phyloP scores from a whole-genome alignment of 2,797 vertebrate genomes.

The Botia almorhae region DNA sequence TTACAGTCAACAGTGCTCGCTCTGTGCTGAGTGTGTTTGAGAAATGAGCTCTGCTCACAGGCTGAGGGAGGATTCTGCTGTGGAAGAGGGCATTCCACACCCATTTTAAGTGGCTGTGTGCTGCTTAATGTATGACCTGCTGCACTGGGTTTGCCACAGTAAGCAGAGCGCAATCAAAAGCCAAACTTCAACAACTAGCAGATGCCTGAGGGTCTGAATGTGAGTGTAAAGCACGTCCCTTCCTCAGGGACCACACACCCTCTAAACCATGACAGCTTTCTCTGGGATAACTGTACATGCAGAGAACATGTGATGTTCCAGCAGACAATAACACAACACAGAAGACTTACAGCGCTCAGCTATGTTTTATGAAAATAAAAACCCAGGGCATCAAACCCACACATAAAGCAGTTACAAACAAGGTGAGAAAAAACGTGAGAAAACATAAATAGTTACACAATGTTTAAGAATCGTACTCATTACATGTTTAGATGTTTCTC shows the following conservation, averaged over 20 bases:
- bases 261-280: slow-evolving; percentile 38
- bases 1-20: slow-evolving; percentile 16
- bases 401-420: background rate
- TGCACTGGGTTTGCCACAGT: slow-evolving; percentile 53
- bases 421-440: background rate
- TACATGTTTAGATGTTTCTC: too few relatives aligned
- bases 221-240: slow-evolving; percentile 58
- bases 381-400: background rate
- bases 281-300: slow-evolving; percentile 10
- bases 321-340: background rate
- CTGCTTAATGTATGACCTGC: slow-evolving; percentile 61
- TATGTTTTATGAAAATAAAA: background rate
- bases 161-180: slow-evolving; percentile 61
- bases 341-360: background rate
- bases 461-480: background rate
- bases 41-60: slow-evolving; percentile 31
- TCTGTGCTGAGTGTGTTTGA: slow-evolving; percentile 41
- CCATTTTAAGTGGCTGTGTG: slow-evolving; percentile 50
- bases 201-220: slow-evolving; percentile 66
- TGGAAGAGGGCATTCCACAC: slow-evolving; percentile 38
- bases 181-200: slow-evolving; percentile 67
- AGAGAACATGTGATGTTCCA: background rate
- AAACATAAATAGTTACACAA: background rate
- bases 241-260: slow-evolving; percentile 66
- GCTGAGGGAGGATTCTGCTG: slow-evolving; percentile 18